Evolutionary conservation across 1,140 invertebrate genomes (phyloP).

Genomic region (Laodelphax striatellus): DNA sequence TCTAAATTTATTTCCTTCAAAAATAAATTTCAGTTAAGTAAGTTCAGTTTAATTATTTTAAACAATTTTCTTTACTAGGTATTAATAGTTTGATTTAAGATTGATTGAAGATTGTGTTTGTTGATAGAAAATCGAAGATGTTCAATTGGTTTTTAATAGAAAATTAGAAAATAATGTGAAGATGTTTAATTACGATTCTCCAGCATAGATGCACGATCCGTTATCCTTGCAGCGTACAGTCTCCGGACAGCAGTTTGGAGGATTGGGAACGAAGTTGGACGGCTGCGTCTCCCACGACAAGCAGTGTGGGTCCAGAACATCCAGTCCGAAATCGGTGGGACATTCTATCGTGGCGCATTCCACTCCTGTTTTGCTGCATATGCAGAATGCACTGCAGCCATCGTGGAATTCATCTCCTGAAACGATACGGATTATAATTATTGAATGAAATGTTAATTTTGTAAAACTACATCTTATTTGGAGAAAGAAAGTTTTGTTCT

Average conservation of each 20-base stretch:
- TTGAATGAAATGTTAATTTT: conserved; percentile 4
- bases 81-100: too few species aligned
- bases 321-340: conserved; percentile 67
- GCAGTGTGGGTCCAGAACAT: conserved; percentile 70
- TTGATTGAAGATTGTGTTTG: too few species aligned
- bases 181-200: conserved; percentile 35
- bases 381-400: conserved; percentile 58
- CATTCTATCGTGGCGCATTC: conserved; percentile 70
- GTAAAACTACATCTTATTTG: too few species aligned
- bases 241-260: conserved; percentile 74
- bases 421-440: too few species aligned
- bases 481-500: too few species aligned
- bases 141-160: too few species aligned
- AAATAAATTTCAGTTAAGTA: too few species aligned
- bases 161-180: conserved; percentile 1
- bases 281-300: conserved; percentile 72
- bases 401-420: conserved; percentile 54
- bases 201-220: conserved; percentile 60
- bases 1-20: too few species aligned
- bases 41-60: too few species aligned
- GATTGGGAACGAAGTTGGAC: conserved; percentile 50
- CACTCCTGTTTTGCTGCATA: conserved; percentile 48
- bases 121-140: too few species aligned
- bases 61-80: too few species aligned
- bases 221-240: conserved; percentile 62